These are phyloP conservation scores for Parapsyche elsis DNA, from an alignment of 1,140 invertebrate genomes.

Conservation along the genomic window DNA sequence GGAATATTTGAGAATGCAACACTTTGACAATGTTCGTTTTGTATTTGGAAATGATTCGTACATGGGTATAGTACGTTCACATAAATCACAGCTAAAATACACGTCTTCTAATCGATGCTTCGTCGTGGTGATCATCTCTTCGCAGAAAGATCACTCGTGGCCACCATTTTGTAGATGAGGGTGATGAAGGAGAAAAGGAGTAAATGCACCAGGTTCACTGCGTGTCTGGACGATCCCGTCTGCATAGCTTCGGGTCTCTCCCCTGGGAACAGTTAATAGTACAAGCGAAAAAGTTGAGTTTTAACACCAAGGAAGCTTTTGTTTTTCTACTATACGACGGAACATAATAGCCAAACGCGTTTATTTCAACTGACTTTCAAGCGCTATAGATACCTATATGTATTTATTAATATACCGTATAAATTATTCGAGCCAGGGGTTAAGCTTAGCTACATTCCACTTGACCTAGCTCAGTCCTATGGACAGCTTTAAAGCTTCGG, in stretches of 20 bases:
- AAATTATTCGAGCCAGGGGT: too few relatives aligned
- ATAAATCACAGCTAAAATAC: slow-evolving; percentile 28
- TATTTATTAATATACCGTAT: too few relatives aligned
- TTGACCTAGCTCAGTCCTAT: too few relatives aligned
- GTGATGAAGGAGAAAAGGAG: slow-evolving; percentile 31
- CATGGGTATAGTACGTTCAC: background rate
- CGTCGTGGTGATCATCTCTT: slow-evolving; percentile 44
- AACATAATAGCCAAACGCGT: too few relatives aligned
- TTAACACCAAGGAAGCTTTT: background rate
- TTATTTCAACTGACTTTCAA: background rate
- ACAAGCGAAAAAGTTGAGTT: background rate
- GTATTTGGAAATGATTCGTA: background rate
- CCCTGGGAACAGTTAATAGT: slow-evolving; percentile 32
- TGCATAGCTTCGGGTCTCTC: slow-evolving; percentile 54
- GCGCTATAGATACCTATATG: too few relatives aligned
- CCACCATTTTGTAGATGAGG: slow-evolving; percentile 37
- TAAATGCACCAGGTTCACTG: slow-evolving; percentile 37
- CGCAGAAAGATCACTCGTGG: slow-evolving; percentile 37
- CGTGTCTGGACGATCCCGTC: slow-evolving; percentile 43
- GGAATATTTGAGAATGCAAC: too few relatives aligned
- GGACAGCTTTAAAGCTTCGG: too few relatives aligned
- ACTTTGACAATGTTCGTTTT: too few relatives aligned
- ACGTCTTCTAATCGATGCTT: background rate
- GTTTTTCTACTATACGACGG: too few relatives aligned
- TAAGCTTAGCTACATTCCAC: too few relatives aligned